Evolutionary conservation across 2,888 invertebrate species (phyloP), one percentile per base, ranked within the genome.

Genomic region (Coronaproctus castanopsis): DNA sequence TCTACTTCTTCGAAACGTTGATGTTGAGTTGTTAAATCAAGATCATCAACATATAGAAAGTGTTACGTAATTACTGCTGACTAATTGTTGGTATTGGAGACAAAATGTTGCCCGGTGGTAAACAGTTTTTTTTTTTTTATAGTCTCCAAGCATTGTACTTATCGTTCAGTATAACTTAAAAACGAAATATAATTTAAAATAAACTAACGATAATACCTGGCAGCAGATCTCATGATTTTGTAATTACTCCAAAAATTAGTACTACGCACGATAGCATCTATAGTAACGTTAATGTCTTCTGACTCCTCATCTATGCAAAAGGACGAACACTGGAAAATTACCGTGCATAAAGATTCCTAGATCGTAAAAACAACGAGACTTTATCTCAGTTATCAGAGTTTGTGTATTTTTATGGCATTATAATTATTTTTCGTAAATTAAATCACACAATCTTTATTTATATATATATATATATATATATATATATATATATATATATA

Each of bases 181-280:
- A 23, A 49, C 20, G 19, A 57, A 36, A 20, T 51, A 52, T 50
- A 24, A 21, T n/a, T n/a, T n/a, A n/a, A n/a, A n/a, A n/a, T n/a
- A n/a, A n/a, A n/a, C n/a, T n/a, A n/a, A n/a, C n/a, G n/a, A n/a
- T 21, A 73, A 66, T 72, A 74, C 76, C 91, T 78, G 20, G 89
- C 80, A 0, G 90, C 90, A 18, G 89, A 87, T 58, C 92, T 77
- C 0, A 85, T 90, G 53, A 93, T 83, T 63, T 88, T 78, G 71
- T 91, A 95, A 67, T 86, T 83, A 3, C 85, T 81, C 88, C 91
- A 91, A 5, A 64, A 57, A 51, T 67, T 64, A 24, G 63, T 64
- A 24, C 60, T 65, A 52, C 63, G 58, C 21, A 66, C 52, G 22
- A 66, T 77, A n/a, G 73, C 74, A 59, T 80, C 73, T 54, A 88